These are phyloP conservation scores for Parazoanthus swiftii DNA, from an alignment of 92 coral and sea anemone genomes.

Conservation along the genomic window DNA sequence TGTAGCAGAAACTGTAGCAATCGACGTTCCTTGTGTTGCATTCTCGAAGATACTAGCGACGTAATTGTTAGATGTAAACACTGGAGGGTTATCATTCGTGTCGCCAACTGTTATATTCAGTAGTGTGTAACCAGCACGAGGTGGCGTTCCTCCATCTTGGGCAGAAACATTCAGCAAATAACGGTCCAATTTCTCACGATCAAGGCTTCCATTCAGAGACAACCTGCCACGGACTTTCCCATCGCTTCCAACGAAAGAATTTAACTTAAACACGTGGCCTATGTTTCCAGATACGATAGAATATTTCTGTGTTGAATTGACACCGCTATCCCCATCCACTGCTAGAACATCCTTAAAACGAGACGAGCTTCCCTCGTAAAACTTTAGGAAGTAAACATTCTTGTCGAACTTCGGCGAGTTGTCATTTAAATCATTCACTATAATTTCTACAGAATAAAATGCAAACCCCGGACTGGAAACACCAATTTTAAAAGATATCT, in stretches of 20 bases:
- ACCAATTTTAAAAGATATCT: constrained; percentile 39
- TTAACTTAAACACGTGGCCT: constrained; percentile 63
- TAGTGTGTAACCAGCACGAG: constrained; percentile 53
- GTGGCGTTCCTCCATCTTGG: constrained; percentile 82
- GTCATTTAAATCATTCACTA: constrained; percentile 88
- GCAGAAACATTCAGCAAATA: constrained; percentile 89
- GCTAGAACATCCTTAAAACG: constrained; percentile 52
- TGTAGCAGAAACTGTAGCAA: constrained; percentile 75
- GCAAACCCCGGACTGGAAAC: neutral
- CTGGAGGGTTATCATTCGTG: constrained; percentile 76
- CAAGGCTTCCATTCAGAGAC: constrained; percentile 64
- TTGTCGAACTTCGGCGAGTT: constrained; percentile 73
- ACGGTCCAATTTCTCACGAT: constrained; percentile 67
- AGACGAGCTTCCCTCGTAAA: constrained; percentile 55
- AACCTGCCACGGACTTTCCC: constrained; percentile 56
- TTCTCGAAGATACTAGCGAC: constrained; percentile 61
- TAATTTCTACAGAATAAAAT: constrained; percentile 40
- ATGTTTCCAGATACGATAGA: constrained; percentile 83
- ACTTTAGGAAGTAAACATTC: constrained; percentile 48
- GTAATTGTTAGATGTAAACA: constrained; percentile 63
- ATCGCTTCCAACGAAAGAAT: constrained; percentile 25
- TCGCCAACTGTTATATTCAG: constrained; percentile 83
- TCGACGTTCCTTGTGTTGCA: constrained; percentile 49
- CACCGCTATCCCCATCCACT: constrained; percentile 71
- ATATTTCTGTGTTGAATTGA: constrained; percentile 75